Base-by-base conservation (phyloP, 2,113 vertebrate species). In the Falco punctatus region DNA sequence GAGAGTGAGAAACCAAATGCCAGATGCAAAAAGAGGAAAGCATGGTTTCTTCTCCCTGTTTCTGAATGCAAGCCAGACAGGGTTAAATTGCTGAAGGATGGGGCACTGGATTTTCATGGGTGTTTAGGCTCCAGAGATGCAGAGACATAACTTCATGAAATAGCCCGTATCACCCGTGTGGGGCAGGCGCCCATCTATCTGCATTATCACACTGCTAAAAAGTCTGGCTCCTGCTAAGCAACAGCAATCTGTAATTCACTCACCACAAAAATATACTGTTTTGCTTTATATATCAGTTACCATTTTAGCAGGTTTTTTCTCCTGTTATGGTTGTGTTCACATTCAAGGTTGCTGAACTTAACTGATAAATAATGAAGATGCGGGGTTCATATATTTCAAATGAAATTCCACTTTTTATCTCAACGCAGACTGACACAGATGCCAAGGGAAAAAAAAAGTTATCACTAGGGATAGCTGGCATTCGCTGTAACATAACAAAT, bases 101-200 rank as follows among this genome's bases (percentile, higher is more conserved):
- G 15, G 12, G 44, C 44, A 35, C 69, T 95, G 74, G 35, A 70
- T 73, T 90, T 87, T 87, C 66, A 71, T n/a, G 0, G 11, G 30
- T 96, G 90, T 96, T 97, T 96, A 88, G 94, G 27, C 49, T 96
- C 30, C 64, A 79, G 66, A 77, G 81, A 62, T 69, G 40, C 46
- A 54, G 40, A 96, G 87, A 92, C 93, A 94, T 75, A 96, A 93
- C 87, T 95, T n/a, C 54, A 77, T n/a, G 49, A 82, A 90, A 85
- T 35, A 96, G 66, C 49, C 86, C 72, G 90, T 86, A 92, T 51
- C 58, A 92, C 15, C 46, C 23, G 44, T 18, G 2, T 57, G 70
- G 85, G 70, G 27, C 81, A 82, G 85, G 30, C 49, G 0, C 62
- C 71, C 61, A 70, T 73, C 74, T 96, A 94, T 96, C 90, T 90